Percentiles rank a stretch among this genome's conserved stretches.
Evolutionary conservation across 2,888 invertebrate species (phyloP).

Genomic region (Euplagia quadripunctaria): DNA sequence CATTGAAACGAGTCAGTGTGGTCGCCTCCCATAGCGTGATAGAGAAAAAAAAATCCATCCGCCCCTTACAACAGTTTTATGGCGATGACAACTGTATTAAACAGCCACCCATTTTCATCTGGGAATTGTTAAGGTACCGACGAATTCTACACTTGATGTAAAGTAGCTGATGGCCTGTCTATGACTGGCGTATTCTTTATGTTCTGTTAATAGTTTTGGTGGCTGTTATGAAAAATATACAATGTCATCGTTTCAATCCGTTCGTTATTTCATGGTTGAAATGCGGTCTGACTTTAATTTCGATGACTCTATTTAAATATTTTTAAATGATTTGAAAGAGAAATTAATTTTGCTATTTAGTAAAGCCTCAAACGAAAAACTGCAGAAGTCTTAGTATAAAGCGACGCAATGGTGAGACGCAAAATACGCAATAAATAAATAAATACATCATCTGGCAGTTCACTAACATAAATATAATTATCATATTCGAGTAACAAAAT

Average conservation of each 20-base stretch:
- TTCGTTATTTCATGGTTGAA: conserved; percentile 80
- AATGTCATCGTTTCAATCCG: conserved; percentile 79
- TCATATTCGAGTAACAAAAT: too few relatives aligned
- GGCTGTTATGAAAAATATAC: conserved; percentile 70
- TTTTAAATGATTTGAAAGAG: conserved; percentile 29
- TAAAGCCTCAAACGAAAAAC: not conserved
- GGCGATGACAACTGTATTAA: conserved; percentile 77
- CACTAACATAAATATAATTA: not conserved
- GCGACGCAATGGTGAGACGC: not conserved
- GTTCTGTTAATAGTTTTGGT: conserved; percentile 53
- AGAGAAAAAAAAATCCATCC: conserved; percentile 72
- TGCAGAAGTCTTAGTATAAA: not conserved
- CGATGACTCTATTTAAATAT: conserved; percentile 35
- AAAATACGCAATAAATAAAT: not conserved
- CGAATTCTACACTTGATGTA: conserved; percentile 79
- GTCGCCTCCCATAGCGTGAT: conserved; percentile 81
- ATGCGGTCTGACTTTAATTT: conserved; percentile 46
- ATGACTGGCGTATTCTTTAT: conserved; percentile 75
- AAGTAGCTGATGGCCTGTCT: conserved; percentile 78
- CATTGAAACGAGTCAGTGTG: conserved; percentile 76
- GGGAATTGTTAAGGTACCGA: conserved; percentile 74
- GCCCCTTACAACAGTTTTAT: conserved; percentile 76
- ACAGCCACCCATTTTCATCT: conserved; percentile 65
- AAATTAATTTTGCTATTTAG: not conserved
- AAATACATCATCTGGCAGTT: not conserved